Evolutionary conservation across 2,113 vertebrate genomes (phyloP), one percentile per base, ranked within the genome.

Genomic region (Oostethus manadensis): DNA sequence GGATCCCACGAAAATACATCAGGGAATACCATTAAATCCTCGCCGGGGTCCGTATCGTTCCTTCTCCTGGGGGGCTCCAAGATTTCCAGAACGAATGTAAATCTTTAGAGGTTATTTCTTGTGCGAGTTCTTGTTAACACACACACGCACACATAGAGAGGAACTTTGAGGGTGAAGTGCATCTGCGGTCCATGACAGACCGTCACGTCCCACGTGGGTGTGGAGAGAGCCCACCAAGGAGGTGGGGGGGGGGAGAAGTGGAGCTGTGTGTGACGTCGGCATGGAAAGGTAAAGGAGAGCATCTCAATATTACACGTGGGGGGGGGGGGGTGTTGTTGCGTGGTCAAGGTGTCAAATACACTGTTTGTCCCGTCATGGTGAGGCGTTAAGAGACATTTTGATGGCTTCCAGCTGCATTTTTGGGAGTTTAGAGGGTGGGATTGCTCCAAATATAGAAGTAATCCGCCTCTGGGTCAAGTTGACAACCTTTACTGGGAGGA

Each of bases 161-260:
- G 29, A 35, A 85, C 62, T 85, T 87, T 86, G 60, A 74, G 70
- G 76, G 70, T 81, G 62, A 87, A 73, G 51, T 63, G 62, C 70
- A 70, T 60, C 60, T 66, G 64, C 47, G 68, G 74, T 59, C 74
- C 76, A 10, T 84, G 83, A 78, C 84, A 84, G 83, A 72, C 70
- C 80, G 84, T 84, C 86, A 85, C 69, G 57, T 7, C 14, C 67
- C 10, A 55, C 64, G 79, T 73, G 75, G 73, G 80, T 76, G 69
- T 77, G 9, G 59, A 85, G 82, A 66, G 68, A 78, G 78, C 57
- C 71, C 74, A 77, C 81, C 78, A 57, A 73, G 22, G 57, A 77
- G 76, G 47, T 33, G 70, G 26, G 74, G 71, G 10, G 13, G 60
- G 21, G 67, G 26, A 56, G 49, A 61, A 42, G 51, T 15, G 50